Conservation (phyloP, 2,113 vertebrate genomes). For the Sciurus niger region DNA sequence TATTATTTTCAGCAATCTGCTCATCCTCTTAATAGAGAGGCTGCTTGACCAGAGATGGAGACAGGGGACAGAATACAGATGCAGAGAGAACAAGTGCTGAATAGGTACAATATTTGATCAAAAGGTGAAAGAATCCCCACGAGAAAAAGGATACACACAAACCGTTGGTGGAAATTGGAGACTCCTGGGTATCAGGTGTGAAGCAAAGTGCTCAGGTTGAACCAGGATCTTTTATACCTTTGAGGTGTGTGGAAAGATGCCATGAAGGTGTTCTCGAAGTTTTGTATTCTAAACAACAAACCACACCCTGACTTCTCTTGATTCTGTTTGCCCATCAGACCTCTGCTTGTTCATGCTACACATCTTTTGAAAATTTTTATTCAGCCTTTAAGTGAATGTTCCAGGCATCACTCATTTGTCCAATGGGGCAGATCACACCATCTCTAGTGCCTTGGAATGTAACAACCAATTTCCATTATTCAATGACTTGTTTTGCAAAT, state of each 20-base stretch:
- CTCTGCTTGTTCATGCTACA: neutral
- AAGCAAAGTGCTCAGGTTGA: neutral
- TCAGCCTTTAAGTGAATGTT: neutral
- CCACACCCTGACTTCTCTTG: neutral
- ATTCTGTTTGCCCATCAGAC: neutral
- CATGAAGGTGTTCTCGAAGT: no score
- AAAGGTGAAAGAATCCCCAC: neutral
- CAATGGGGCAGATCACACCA: neutral
- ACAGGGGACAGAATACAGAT: neutral
- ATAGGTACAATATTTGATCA: neutral
- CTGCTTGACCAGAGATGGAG: neutral
- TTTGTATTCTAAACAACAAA: neutral
- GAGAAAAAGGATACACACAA: neutral
- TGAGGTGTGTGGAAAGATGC: neutral
- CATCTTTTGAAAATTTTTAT: neutral
- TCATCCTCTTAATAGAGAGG: no score
- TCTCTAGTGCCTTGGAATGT: neutral
- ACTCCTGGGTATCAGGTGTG: neutral
- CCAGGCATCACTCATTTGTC: no score
- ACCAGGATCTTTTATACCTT: neutral
- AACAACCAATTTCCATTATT: neutral
- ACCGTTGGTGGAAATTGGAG: neutral
- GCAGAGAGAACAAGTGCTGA: neutral
- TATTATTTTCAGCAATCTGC: no score
- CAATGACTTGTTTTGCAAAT: neutral